These are phyloP conservation scores for Magallana nippona DNA, from an alignment of 2,888 invertebrate genomes.

Conservation along the genomic window DNA sequence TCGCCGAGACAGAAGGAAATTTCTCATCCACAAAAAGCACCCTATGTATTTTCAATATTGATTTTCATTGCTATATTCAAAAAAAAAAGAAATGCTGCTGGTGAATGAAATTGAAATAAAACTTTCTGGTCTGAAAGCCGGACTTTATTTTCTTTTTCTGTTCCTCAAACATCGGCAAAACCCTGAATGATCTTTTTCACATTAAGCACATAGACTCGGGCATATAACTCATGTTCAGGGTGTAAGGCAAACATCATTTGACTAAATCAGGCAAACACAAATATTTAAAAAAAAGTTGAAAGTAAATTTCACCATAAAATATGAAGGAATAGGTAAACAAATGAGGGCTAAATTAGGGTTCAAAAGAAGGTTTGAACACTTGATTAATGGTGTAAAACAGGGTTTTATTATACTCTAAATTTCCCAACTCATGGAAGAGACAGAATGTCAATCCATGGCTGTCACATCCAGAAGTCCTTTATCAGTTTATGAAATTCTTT, in stretches of 20 bases:
- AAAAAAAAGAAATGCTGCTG: neutral
- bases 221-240: neutral
- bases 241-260: conserved; percentile 7
- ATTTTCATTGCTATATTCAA: neutral
- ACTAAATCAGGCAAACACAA: conserved; percentile 26
- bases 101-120: neutral
- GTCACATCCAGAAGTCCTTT: too few species aligned
- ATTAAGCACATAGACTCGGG: conserved; percentile 1
- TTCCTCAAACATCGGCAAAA: conserved; percentile 6
- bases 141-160: neutral
- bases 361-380: neutral
- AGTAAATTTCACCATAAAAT: conserved; percentile 21
- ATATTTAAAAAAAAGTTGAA: conserved; percentile 19
- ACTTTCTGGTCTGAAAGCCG: neutral
- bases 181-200: conserved; percentile 10
- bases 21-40: neutral
- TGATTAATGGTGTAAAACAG: conserved; percentile 8
- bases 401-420: neutral
- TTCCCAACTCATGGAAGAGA: neutral
- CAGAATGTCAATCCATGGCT: too few species aligned
- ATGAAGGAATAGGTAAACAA: conserved; percentile 29
- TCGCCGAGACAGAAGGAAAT: neutral
- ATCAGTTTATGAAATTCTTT: too few species aligned
- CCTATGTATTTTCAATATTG: neutral
- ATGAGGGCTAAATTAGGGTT: conserved; percentile 16